Evolutionary conservation across 2,113 vertebrate species (phyloP).

Genomic region (Mustelus asterias): DNA sequence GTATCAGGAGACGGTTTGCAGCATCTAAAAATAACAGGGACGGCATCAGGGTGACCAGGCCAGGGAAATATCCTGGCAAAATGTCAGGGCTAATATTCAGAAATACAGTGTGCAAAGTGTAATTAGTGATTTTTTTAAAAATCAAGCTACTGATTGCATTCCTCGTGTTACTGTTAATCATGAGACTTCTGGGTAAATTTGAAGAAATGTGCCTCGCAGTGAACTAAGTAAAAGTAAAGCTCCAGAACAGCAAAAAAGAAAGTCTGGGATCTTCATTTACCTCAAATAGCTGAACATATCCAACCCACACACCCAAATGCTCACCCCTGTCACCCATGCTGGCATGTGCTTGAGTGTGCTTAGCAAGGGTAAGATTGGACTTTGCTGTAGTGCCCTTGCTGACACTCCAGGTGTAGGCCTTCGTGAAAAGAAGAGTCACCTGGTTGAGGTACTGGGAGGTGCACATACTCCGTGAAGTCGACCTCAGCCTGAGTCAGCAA

Average conservation of each 20-base stretch:
- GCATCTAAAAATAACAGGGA: conserved; percentile 25
- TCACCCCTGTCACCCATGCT: not conserved
- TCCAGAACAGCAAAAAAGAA: not conserved
- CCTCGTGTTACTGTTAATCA: not conserved
- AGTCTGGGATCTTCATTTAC: not conserved
- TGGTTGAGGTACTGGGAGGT: not conserved
- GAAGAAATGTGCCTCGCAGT: not conserved
- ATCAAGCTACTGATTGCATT: not conserved
- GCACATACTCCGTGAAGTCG: not conserved
- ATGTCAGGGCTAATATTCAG: not conserved
- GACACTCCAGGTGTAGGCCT: not conserved
- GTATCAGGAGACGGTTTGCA: not conserved
- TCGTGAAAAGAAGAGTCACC: not conserved
- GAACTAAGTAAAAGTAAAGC: not conserved
- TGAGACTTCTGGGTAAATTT: not conserved
- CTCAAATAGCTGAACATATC: not conserved
- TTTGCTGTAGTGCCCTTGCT: not conserved
- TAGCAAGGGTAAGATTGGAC: not conserved
- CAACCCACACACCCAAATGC: not conserved
- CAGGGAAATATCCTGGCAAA: not conserved
- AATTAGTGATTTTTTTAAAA: not conserved
- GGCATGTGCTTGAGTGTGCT: not conserved
- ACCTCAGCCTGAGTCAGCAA: not conserved
- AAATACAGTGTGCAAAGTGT: not conserved
- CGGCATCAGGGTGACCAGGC: not conserved